Evolutionary conservation across 2,113 vertebrate species (phyloP), one percentile per base, ranked within the genome.

Genomic region (Numenius arquata): DNA sequence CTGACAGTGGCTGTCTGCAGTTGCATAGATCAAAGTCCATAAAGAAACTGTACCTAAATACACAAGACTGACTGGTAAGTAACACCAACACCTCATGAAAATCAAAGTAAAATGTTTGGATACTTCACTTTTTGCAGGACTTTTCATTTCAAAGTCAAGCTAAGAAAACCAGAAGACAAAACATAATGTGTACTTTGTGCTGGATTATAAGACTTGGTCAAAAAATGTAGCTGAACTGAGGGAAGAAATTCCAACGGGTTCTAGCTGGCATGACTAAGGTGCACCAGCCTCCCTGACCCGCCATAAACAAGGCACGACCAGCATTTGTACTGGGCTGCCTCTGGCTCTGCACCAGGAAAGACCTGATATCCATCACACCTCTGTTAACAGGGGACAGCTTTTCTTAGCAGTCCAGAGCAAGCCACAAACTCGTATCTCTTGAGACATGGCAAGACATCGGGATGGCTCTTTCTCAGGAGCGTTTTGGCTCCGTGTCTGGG

Each of bases 21-120:
- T 53, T 94, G 38, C 70, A 59, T 14, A 86, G 79, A 96, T 95
- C 95, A 95, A 97, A 96, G 89, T 52, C 68, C 32, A 27, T 50
- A 88, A 30, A 93, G 89, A 85, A 89, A 91, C 12, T 38, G 8
- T 82, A 72, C 87, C 93, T 95, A 90, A 95, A 43, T 68, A 65
- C 61, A 68, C 21, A 79, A 66, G 74, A 72, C 66, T 90, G 91
- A 78, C 86, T 94, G 91, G 70, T 85, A 85, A 94, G 77, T 95
- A 96, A 79, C 91, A 94, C 77, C 74, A 89, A 73, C 93, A 93
- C 87, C 94, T 97, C 93, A 76, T 88, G 89, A 95, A 95, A 96
- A 85, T 91, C 58, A 76, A 85, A 95, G 62, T 48, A 32, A 91
- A 95, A 79, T 43, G 11, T 72, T 96, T 85, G 45, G 48, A 45